Evolutionary conservation across 1,140 invertebrate species (phyloP).

Genomic region (Monomorium pharaonis): DNA sequence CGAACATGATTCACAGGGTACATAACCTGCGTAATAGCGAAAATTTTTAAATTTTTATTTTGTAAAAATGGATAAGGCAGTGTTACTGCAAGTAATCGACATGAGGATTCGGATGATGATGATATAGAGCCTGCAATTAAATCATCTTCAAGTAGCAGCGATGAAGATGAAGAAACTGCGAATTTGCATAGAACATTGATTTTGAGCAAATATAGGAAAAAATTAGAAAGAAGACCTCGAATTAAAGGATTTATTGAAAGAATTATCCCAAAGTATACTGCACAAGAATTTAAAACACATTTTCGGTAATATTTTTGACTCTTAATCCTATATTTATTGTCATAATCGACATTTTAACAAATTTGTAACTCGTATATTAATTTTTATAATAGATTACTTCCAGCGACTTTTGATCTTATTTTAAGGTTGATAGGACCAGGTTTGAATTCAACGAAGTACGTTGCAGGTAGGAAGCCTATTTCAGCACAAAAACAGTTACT

Average conservation of each 20-base stretch:
- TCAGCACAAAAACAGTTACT: neutral
- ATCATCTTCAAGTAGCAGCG: neutral
- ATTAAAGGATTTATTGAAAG: neutral
- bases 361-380: too few relatives aligned
- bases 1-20: too few relatives aligned
- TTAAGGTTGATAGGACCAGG: neutral
- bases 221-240: neutral
- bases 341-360: neutral
- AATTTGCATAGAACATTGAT: neutral
- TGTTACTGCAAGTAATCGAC: neutral
- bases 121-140: too few relatives aligned
- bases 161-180: neutral
- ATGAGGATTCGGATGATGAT: neutral
- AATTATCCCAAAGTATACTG: neutral
- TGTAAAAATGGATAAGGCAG: too few relatives aligned
- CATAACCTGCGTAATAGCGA: too few relatives aligned
- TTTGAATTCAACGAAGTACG: too few relatives aligned
- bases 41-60: too few relatives aligned
- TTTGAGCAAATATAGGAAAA: neutral
- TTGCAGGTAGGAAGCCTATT: neutral
- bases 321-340: neutral
- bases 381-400: neutral
- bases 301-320: neutral
- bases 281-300: neutral
- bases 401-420: neutral